These are phyloP conservation scores for Serinus canaria DNA, from an alignment of 2,113 vertebrate species.

Conservation along the genomic window DNA sequence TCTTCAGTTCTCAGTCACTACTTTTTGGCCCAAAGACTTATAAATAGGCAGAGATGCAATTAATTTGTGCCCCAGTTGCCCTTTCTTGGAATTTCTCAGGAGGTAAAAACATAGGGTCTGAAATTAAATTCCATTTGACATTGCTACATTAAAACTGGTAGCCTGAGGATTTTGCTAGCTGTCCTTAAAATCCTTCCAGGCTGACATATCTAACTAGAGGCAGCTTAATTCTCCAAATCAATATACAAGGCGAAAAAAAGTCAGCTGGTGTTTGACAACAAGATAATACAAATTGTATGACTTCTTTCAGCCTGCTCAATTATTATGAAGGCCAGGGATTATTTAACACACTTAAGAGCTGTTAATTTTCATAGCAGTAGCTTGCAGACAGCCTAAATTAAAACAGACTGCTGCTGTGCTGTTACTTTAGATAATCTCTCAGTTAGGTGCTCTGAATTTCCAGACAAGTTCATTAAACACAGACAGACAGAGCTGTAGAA, in stretches of 20 bases:
- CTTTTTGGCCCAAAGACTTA: background rate
- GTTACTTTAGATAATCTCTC: slow-evolving; percentile 58
- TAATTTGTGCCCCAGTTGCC: background rate
- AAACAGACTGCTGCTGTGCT: slow-evolving; percentile 61
- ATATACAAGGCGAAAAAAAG: slow-evolving; percentile 10
- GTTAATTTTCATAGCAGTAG: slow-evolving; percentile 66
- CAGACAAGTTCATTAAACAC: slow-evolving; percentile 52
- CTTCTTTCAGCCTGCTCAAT: slow-evolving; percentile 51
- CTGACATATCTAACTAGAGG: background rate
- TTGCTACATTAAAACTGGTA: background rate
- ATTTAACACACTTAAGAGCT: slow-evolving; percentile 68
- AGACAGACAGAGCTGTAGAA: slow-evolving; percentile 29
- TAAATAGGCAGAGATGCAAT: background rate
- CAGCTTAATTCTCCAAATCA: slow-evolving; percentile 52
- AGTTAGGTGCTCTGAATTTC: slow-evolving; percentile 51
- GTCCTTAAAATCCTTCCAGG: background rate
- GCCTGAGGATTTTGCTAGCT: background rate
- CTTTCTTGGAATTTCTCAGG: background rate
- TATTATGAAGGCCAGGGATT: slow-evolving; percentile 57
- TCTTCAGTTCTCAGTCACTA: background rate
- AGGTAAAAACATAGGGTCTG: background rate
- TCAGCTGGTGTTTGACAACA: slow-evolving; percentile 57
- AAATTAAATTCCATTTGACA: background rate
- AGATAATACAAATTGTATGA: slow-evolving; percentile 46
- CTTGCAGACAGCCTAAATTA: slow-evolving; percentile 63